Conservation (phyloP, 2,113 vertebrate genomes). For the Colaptes auratus region DNA sequence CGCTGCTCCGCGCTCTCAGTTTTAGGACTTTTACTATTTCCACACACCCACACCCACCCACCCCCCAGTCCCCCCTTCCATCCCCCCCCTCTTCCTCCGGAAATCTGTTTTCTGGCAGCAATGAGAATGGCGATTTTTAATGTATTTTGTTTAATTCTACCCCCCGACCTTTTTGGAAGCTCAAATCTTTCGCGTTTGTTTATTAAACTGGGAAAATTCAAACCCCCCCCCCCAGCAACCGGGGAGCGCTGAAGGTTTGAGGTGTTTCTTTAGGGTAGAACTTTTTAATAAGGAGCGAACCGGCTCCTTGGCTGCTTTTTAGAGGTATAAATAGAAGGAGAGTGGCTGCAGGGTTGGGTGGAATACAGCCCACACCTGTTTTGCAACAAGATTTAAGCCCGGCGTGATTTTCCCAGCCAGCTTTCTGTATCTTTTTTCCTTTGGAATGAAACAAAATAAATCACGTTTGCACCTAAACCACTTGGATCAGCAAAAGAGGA, state of each 20-base stretch:
- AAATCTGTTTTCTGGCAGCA: slow-evolving; percentile 75
- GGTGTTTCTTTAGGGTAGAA: background rate
- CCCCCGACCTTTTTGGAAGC: background rate
- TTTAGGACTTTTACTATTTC: background rate
- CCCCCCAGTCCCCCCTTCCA: too few species aligned
- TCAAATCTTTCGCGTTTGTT: background rate
- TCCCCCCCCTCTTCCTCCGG: background rate
- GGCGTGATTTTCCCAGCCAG: background rate
- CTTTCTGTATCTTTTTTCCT: background rate
- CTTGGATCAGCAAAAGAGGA: background rate
- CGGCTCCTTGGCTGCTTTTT: fast-evolving
- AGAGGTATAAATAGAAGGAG: fast-evolving
- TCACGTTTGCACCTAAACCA: background rate
- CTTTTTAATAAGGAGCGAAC: background rate
- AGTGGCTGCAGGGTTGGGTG: background rate
- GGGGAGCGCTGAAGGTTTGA: background rate
- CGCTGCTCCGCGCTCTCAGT: background rate
- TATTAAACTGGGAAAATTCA: background rate
- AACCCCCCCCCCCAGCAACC: background rate
- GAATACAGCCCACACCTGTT: background rate
- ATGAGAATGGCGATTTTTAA: slow-evolving; percentile 25
- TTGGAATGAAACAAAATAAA: background rate
- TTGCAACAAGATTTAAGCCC: background rate
- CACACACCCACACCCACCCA: too few species aligned
- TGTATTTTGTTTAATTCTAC: background rate